Evolutionary conservation across 2,113 vertebrate species (phyloP), one percentile per base, ranked within the genome.

Genomic region (Eptesicus fuscus): DNA sequence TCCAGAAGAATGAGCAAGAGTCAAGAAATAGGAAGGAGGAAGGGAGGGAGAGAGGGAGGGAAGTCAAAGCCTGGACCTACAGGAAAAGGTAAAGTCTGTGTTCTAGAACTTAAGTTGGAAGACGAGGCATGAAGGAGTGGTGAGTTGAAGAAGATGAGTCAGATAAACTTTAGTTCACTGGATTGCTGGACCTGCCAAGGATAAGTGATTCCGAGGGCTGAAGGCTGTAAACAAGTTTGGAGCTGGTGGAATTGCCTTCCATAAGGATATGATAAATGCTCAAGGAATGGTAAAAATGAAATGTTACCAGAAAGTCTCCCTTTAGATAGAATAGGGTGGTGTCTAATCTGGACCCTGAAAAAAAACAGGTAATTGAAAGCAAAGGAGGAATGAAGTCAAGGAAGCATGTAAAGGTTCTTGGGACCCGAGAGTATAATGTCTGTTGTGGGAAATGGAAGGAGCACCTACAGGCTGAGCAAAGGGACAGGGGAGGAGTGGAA

Each of bases 31-130:
- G 23, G 32, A 53, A 20, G 51, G n/a, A 61, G 23, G 25, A 28
- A 30, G 11, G 9, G 25, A 61, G 42, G 42, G 32, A 30, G 28
- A n/a, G 32, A 30, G 32, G 11, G 61, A 73, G 35, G 67, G 51
- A 63, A 67, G 51, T 63, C 28, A 40, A 85, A 92, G 28, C 53
- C 17, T 84, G 40, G 53, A 69, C 49, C 37, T 44, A 76, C 20
- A 88, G 40, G 47, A 74, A 83, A 88, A 95, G 40, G 47, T 67
- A 3, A 59, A 35, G 23, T 93, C 69, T 80, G 9, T 88, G 32
- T 96, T 93, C 42, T 80, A 13, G 37, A 95, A 67, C 63, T 88
- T 79, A 79, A 87, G 71, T 49, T 83, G 70, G 71, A 90, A 91
- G 59, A 42, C 51, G 22, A 49, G 30, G 42, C n/a, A 17, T 71